Evolutionary conservation across 2,797 vertebrate genomes (phyloP), one percentile per base, ranked within the genome.

Genomic region (Microtus agrestis): DNA sequence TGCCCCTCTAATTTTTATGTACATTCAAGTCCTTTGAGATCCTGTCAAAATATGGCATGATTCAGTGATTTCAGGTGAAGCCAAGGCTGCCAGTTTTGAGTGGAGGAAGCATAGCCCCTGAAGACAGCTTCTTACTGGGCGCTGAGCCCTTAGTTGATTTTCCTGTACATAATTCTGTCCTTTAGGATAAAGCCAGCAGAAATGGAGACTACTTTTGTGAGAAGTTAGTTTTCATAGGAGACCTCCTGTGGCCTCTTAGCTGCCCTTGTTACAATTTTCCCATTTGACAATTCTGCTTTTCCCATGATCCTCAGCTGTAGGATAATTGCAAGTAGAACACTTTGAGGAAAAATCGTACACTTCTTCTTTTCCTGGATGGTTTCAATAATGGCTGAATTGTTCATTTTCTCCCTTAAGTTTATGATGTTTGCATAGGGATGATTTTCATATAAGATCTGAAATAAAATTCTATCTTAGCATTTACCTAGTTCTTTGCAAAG

Each of bases 401-500:
- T 97, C 63, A n/a, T 86, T 92, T 71, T 86, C 61, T 46, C 71
- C 82, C 78, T 48, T 85, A 59, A 65, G 31, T 90, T 91, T 93
- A 40, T 46, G 82, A 37, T 59, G 25, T 78, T 19, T 91, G 63
- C 23, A 12, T 51, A 87, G 73, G 71, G 65, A 76, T 89, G 56
- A 34, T 89, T 94, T 89, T 96, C 63, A 87, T 88, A 51, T 43
- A 86, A 65, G 63, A 1, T 82, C 89, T 94, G 54, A 91, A 91
- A 86, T 78, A 86, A 92, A 43, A 34, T 91, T 89, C 63, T 91
- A 8, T 43, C 25, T 89, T 37, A 48, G 34, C 71, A 65, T 71
- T 95, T 90, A 91, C 65, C 84, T 79, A 71, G 86, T 74, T 92
- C 56, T 89, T 86, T 73, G 34, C 71, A 96, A 84, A 95, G 51